These are phyloP conservation scores for Pristionchus entomophagus DNA, from an alignment of 2,888 invertebrate genomes.

Conservation along the genomic window DNA sequence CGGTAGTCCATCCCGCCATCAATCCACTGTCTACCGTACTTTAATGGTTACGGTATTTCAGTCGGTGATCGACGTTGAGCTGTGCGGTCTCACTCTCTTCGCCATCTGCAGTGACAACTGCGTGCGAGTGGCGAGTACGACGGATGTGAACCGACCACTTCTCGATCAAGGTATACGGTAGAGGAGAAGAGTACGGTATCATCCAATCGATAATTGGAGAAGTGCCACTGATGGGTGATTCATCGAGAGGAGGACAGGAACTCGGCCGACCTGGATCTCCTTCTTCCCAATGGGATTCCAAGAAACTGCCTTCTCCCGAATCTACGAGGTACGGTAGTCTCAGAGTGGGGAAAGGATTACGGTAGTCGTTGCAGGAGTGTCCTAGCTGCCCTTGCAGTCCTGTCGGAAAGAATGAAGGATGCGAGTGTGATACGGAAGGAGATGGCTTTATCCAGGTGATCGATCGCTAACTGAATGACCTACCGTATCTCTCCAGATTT, in stretches of 20 bases:
- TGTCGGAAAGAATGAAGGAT: slow-evolving; percentile 12
- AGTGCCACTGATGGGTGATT: slow-evolving; percentile 18
- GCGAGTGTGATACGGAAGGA: neutral
- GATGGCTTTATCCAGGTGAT: slow-evolving; percentile 41
- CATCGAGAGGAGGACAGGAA: neutral
- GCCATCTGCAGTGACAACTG: slow-evolving; percentile 44
- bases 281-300: slow-evolving; percentile 37
- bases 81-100: slow-evolving; percentile 47
- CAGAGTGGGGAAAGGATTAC: neutral
- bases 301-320: neutral
- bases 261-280: neutral
- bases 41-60: slow-evolving; percentile 15
- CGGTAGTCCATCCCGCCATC: neutral
- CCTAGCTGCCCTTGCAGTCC: neutral
- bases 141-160: slow-evolving; percentile 44
- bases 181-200: neutral
- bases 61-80: slow-evolving; percentile 39
- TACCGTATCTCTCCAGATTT: slow-evolving; percentile 30
- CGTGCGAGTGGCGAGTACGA: slow-evolving; percentile 34
- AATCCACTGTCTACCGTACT: neutral
- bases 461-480: neutral
- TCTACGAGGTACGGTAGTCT: neutral
- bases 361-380: slow-evolving; percentile 8
- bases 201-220: slow-evolving; percentile 1
- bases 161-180: slow-evolving; percentile 45